phyloP scores from a whole-genome alignment of 2,113 vertebrate species.

The Leuciscus idus region DNA sequence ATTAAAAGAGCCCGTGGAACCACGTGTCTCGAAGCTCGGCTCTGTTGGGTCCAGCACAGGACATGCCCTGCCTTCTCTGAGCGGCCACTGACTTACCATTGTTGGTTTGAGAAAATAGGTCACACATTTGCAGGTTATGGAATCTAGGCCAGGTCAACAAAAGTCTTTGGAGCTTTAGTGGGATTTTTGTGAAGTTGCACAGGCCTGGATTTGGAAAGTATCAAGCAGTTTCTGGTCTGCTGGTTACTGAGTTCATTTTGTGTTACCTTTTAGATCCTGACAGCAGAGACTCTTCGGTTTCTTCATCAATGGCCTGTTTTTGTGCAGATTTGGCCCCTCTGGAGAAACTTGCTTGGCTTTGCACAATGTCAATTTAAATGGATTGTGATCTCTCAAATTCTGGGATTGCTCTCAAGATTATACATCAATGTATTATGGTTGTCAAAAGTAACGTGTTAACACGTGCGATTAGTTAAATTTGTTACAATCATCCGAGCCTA shows the following conservation, averaged over 20 bases:
- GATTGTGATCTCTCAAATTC: not conserved
- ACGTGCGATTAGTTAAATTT: not conserved
- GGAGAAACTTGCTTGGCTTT: not conserved
- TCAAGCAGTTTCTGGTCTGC: not conserved
- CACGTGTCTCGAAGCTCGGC: slow-evolving; percentile 41
- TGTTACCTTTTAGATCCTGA: slow-evolving; percentile 3
- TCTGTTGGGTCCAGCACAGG: slow-evolving; percentile 12
- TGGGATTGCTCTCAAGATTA: not conserved
- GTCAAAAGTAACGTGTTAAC: not conserved
- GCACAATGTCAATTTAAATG: slow-evolving; percentile 3
- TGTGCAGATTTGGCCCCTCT: not conserved
- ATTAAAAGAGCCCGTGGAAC: slow-evolving; percentile 45
- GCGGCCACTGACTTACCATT: slow-evolving; percentile 33
- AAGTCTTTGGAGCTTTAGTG: slow-evolving; percentile 41
- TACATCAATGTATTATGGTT: not conserved
- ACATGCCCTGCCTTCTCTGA: not conserved
- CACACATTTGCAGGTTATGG: slow-evolving; percentile 29
- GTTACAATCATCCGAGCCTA: not conserved
- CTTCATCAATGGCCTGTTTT: not conserved
- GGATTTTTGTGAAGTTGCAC: slow-evolving; percentile 7
- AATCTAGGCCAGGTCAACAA: slow-evolving; percentile 49
- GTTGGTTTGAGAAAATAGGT: slow-evolving; percentile 37
- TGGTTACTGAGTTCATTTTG: not conserved
- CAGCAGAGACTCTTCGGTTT: not conserved
- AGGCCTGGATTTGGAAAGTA: slow-evolving; percentile 11